Evolutionary conservation across 2,113 vertebrate genomes (phyloP).

Genomic region (Thymallus thymallus): DNA sequence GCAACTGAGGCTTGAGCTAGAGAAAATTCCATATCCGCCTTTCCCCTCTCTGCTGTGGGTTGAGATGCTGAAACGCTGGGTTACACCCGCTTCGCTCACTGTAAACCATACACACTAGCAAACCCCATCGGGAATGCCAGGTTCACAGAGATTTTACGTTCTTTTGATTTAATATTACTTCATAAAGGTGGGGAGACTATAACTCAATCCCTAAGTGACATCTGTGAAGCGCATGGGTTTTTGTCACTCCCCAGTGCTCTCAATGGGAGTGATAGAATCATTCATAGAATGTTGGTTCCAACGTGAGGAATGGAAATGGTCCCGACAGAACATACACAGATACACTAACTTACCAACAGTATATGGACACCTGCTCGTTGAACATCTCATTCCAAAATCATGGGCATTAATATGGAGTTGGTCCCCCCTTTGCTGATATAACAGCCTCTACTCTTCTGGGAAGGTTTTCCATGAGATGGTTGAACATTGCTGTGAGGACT

Average conservation of each 20-base stretch:
- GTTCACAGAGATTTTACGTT: not conserved
- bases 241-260: not conserved
- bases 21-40: constrained; percentile 7
- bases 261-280: not conserved
- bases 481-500: too few relatives aligned
- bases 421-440: too few relatives aligned
- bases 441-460: too few relatives aligned
- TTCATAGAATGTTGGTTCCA: not conserved
- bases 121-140: not conserved
- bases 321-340: too few relatives aligned
- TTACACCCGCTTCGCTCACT: not conserved
- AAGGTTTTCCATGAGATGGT: too few relatives aligned
- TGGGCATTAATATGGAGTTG: too few relatives aligned
- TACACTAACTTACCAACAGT: too few relatives aligned
- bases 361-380: too few relatives aligned
- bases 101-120: not conserved
- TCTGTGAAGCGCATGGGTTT: too few relatives aligned
- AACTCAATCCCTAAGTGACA: too few relatives aligned
- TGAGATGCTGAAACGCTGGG: not conserved
- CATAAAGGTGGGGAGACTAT: not conserved
- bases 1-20: not conserved
- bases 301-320: not conserved
- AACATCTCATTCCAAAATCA: too few relatives aligned
- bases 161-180: not conserved
- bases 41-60: not conserved